These are phyloP conservation scores for Bombycilla garrulus DNA, from an alignment of 2,113 vertebrate genomes.

Conservation along the genomic window DNA sequence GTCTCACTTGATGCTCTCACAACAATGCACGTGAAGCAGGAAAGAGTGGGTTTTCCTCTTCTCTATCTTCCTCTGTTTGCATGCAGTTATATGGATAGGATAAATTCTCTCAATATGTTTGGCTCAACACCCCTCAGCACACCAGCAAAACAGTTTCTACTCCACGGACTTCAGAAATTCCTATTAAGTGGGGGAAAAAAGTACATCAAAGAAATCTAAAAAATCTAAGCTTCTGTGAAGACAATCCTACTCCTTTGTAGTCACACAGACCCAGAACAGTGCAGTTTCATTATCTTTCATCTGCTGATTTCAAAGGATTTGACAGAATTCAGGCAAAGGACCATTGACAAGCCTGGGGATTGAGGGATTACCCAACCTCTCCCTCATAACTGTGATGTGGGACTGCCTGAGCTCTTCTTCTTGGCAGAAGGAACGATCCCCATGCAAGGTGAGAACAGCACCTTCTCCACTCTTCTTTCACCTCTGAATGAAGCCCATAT, in stretches of 20 bases:
- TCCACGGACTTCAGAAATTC: neutral
- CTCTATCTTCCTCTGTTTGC: neutral
- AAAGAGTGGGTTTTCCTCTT: neutral
- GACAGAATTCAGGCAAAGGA: neutral
- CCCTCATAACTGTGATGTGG: neutral
- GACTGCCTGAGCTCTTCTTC: neutral
- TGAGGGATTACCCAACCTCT: neutral
- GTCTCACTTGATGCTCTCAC: neutral
- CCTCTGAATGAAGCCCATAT: neutral
- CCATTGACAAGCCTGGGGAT: neutral
- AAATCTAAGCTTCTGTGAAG: neutral
- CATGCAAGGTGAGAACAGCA: accelerated
- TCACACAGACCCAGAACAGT: neutral
- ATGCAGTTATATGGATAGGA: neutral
- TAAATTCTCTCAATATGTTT: neutral
- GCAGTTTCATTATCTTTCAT: neutral
- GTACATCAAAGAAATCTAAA: too few relatives aligned
- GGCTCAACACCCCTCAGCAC: neutral
- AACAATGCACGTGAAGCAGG: neutral
- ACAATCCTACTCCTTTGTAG: neutral
- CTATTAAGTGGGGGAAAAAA: accelerated
- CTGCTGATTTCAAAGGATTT: neutral
- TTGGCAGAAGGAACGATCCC: neutral
- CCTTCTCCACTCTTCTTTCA: neutral
- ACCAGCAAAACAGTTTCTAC: neutral